A percentile compares a stretch with the other conserved stretches of the same genome.
Conservation (phyloP, 1,140 invertebrate genomes). For the Zaprionus kolodkinae region DNA sequence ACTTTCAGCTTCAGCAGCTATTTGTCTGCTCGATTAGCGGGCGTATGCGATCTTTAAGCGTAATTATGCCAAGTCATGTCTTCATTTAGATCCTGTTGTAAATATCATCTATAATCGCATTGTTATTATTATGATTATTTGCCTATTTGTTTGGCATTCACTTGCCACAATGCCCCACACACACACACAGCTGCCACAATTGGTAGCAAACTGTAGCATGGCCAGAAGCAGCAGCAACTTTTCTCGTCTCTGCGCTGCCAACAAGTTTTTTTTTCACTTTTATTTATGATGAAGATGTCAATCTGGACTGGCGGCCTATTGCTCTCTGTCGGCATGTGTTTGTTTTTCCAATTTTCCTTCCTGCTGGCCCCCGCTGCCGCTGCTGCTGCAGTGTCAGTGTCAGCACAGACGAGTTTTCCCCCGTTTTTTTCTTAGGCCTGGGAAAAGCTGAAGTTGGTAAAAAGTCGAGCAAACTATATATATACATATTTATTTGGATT, state of each 20-base stretch:
- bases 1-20: conserved; percentile 6
- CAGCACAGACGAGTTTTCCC: conserved; percentile 49
- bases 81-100: conserved; percentile 63
- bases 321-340: conserved; percentile 70
- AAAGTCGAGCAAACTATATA: conserved; percentile 41
- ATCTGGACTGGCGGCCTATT: conserved; percentile 56
- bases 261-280: conserved; percentile 79
- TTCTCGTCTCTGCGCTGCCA: conserved; percentile 16
- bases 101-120: conserved; percentile 48
- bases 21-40: conserved; percentile 69
- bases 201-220: conserved; percentile 53
- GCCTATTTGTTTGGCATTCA: conserved; percentile 70
- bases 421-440: conserved; percentile 41
- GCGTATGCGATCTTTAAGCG: conserved; percentile 65
- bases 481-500: conserved; percentile 27
- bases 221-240: conserved; percentile 26
- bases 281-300: conserved; percentile 84
- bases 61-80: conserved; percentile 66
- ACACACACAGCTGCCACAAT: conserved; percentile 20
- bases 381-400: conserved; percentile 44
- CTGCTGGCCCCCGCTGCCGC: no score
- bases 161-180: conserved; percentile 67
- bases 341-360: conserved; percentile 73
- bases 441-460: conserved; percentile 60
- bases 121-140: conserved; percentile 73